Percentiles rank a stretch among this genome's conserved stretches.
phyloP scores from a whole-genome alignment of 2,797 vertebrate genomes.

The Centropyge bicolor region DNA sequence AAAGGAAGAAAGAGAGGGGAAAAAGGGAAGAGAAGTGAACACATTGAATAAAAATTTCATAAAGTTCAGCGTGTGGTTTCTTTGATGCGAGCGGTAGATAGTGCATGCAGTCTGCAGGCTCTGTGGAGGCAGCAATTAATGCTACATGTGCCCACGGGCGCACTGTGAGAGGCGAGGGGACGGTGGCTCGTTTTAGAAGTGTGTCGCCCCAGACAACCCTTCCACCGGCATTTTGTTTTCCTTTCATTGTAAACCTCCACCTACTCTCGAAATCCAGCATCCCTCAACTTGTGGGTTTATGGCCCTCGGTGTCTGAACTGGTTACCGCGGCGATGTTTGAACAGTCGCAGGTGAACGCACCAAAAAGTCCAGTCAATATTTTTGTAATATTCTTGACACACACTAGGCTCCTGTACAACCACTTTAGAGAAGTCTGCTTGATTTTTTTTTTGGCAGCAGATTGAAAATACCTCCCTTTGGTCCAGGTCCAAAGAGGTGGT shows the following conservation, averaged over 20 bases:
- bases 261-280: slow-evolving; percentile 11
- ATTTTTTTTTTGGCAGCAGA: slow-evolving; percentile 8
- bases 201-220: slow-evolving; percentile 69
- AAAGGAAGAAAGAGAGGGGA: slow-evolving; percentile 77
- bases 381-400: slow-evolving; percentile 8
- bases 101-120: slow-evolving; percentile 83
- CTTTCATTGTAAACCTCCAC: slow-evolving; percentile 35
- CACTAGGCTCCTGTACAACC: too few relatives aligned
- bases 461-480: background rate
- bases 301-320: background rate
- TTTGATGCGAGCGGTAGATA: slow-evolving; percentile 86
- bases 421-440: background rate
- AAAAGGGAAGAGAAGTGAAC: slow-evolving; percentile 82
- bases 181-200: slow-evolving; percentile 72
- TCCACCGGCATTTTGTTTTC: slow-evolving; percentile 61
- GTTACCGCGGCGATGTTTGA: background rate
- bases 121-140: slow-evolving; percentile 86
- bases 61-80: slow-evolving; percentile 84
- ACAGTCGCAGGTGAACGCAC: background rate
- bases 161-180: slow-evolving; percentile 56
- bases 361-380: background rate
- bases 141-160: slow-evolving; percentile 80
- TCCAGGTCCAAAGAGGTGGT: background rate
- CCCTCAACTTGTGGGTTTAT: slow-evolving; percentile 10
- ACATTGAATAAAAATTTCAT: slow-evolving; percentile 89